Evolutionary conservation across 1,140 invertebrate species (phyloP).

Genomic region (Hirudo medicinalis): DNA sequence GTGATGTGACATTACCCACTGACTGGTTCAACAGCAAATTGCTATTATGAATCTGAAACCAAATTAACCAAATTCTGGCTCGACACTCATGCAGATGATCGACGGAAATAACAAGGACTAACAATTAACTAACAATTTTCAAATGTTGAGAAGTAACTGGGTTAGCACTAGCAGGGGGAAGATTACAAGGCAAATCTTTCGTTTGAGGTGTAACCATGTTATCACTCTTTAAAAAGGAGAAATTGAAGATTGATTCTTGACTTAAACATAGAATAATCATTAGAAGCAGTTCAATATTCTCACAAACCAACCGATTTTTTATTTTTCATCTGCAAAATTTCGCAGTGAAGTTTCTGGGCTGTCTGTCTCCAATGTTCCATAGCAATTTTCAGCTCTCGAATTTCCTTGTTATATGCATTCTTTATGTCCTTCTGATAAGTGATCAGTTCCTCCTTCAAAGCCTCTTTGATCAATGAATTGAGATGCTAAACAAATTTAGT

Average conservation of each 20-base stretch:
- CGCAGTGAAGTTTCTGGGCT: neutral
- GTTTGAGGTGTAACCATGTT: neutral
- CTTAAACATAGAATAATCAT: neutral
- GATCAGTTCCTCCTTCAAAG: neutral
- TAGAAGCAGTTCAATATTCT: neutral
- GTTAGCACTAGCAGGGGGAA: conserved; percentile 8
- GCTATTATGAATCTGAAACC: too few relatives aligned
- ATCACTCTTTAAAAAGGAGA: neutral
- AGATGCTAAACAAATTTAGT: too few relatives aligned
- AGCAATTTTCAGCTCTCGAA: neutral
- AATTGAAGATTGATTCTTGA: neutral
- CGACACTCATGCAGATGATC: too few relatives aligned
- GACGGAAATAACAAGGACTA: too few relatives aligned
- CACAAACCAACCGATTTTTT: neutral
- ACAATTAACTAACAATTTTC: conserved; percentile 4
- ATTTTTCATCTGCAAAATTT: neutral
- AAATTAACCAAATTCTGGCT: too few relatives aligned
- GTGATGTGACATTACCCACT: too few relatives aligned
- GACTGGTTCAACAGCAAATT: too few relatives aligned
- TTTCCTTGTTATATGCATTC: neutral
- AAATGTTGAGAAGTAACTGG: neutral
- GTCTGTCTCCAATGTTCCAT: neutral
- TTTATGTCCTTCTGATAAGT: neutral
- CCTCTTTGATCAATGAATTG: neutral
- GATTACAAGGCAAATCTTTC: conserved; percentile 2